Percentiles rank a stretch among this genome's conserved stretches.
Conservation (phyloP, 92 coral and sea anemone species). For the Porites rus region DNA sequence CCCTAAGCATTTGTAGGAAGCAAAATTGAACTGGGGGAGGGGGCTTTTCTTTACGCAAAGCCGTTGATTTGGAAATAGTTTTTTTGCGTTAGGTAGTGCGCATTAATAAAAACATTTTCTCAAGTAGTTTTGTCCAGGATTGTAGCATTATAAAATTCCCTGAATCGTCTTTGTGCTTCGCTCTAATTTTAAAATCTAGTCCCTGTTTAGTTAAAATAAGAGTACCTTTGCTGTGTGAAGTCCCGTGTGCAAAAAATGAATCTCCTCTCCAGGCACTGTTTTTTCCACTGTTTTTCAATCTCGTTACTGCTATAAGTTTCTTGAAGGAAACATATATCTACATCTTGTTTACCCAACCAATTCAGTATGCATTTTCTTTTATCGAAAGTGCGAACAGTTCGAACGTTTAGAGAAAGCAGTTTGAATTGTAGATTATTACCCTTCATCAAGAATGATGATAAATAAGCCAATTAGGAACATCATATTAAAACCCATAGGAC, state of each 20-base stretch:
- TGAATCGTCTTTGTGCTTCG: neutral
- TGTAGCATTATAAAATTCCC: neutral
- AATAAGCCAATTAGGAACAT: neutral
- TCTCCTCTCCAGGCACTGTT: constrained; percentile 10
- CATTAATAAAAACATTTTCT: no score
- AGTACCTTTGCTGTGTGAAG: neutral
- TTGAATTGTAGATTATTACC: neutral
- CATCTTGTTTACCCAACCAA: neutral
- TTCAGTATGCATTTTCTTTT: neutral
- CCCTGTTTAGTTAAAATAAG: constrained; percentile 17
- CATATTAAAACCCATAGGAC: no score
- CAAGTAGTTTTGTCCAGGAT: no score
- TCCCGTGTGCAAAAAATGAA: constrained; percentile 2
- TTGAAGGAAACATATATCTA: constrained; percentile 13
- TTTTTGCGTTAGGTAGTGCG: no score
- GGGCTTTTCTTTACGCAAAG: no score
- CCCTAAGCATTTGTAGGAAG: no score
- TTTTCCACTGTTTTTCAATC: constrained; percentile 1
- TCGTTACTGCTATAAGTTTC: constrained; percentile 7
- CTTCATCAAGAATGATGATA: neutral
- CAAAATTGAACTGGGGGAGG: no score
- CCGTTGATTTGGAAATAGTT: no score
- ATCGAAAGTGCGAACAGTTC: neutral
- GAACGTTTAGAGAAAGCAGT: neutral
- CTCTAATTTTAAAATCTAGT: neutral